Conservation (phyloP, 2,113 vertebrate genomes). For the Panthera leo region DNA sequence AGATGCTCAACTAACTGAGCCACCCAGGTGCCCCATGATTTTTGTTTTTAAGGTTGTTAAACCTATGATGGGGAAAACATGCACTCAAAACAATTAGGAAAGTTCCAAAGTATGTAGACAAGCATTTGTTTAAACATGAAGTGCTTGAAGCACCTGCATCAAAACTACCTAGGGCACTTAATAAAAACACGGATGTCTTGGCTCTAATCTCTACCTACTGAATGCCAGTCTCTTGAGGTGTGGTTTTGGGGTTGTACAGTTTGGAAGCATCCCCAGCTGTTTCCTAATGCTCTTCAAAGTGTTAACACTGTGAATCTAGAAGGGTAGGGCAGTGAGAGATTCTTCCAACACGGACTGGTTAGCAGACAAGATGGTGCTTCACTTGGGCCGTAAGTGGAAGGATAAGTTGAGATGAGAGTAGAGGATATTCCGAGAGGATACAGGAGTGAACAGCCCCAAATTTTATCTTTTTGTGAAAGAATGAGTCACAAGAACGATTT, state of each 20-base stretch:
- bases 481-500: neutral
- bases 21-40: neutral
- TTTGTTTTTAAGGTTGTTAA: neutral
- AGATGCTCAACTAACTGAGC: too few relatives aligned
- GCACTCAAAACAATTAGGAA: neutral
- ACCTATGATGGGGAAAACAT: neutral
- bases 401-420: neutral
- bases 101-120: neutral
- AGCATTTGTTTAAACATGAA: neutral
- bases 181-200: neutral
- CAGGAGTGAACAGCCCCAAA: neutral
- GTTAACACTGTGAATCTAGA: neutral
- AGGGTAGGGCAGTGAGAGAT: too few relatives aligned
- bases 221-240: neutral
- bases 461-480: neutral
- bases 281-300: neutral
- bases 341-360: neutral
- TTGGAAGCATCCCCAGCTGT: neutral
- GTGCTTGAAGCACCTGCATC: neutral
- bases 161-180: neutral
- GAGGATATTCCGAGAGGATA: neutral
- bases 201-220: neutral
- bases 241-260: neutral
- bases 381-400: neutral
- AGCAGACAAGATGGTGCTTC: fast-evolving